These are phyloP conservation scores for Leptinotarsa undecemlineata DNA, from an alignment of 1,140 invertebrate species.

Conservation along the genomic window DNA sequence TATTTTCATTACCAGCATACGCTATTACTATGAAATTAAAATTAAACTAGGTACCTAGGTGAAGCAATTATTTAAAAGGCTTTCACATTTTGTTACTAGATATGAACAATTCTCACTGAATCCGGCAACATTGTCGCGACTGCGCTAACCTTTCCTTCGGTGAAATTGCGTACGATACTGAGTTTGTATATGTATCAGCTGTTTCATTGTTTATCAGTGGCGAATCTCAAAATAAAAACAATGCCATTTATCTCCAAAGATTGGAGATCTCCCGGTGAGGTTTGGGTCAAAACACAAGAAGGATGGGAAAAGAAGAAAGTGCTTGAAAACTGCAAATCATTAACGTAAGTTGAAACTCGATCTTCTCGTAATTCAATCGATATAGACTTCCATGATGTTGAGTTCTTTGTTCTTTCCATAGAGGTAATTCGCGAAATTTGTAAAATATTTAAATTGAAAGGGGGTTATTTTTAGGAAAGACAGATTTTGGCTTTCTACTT, in stretches of 20 bases:
- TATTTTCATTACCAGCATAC: no score
- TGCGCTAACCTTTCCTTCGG: background rate
- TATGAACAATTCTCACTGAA: background rate
- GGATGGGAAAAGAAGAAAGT: slow-evolving; percentile 96
- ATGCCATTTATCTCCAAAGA: slow-evolving; percentile 97
- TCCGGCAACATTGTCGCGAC: background rate
- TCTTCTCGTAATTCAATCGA: slow-evolving; percentile 41
- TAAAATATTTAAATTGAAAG: no score
- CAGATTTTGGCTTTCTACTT: no score
- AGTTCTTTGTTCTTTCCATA: slow-evolving; percentile 58
- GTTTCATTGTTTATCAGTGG: slow-evolving; percentile 43
- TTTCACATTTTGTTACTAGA: no score
- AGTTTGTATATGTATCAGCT: slow-evolving; percentile 19
- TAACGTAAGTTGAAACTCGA: slow-evolving; percentile 46
- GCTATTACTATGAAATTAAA: no score
- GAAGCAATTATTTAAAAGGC: no score
- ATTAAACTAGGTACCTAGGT: no score
- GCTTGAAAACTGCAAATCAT: slow-evolving; percentile 65
- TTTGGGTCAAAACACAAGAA: slow-evolving; percentile 96
- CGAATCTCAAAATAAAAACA: slow-evolving; percentile 32
- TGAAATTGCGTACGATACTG: background rate
- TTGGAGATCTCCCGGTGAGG: slow-evolving; percentile 94
- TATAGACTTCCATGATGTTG: slow-evolving; percentile 39
- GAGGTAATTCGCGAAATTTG: no score
- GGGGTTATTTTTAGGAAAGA: no score